These are phyloP conservation scores for Prunella fulvescens DNA, from an alignment of 2,113 vertebrate genomes.

Conservation along the genomic window DNA sequence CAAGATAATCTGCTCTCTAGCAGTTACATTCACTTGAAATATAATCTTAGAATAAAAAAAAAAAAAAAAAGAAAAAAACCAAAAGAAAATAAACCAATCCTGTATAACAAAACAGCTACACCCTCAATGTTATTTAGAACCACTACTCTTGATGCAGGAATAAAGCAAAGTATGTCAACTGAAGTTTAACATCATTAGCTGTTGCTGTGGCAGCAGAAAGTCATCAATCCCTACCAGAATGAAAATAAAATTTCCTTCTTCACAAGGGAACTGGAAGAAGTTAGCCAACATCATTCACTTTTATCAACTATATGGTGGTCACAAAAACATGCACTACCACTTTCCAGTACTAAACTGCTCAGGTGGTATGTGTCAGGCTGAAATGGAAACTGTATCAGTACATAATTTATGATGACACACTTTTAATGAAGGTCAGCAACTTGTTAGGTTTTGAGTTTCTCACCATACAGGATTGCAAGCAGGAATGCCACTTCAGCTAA, in stretches of 20 bases:
- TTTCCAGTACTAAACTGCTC: not conserved
- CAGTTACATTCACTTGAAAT: not conserved
- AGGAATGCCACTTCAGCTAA: not conserved
- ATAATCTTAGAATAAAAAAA: not conserved
- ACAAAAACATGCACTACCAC: not conserved
- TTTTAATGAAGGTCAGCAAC: not conserved
- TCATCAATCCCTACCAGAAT: not conserved
- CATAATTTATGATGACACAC: not conserved
- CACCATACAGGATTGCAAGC: not conserved
- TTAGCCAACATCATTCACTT: not conserved
- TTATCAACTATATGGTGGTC: not conserved
- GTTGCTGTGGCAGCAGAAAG: not conserved
- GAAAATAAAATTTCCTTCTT: not conserved
- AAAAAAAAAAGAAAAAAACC: too few relatives aligned
- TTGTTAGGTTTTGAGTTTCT: slow-evolving; percentile 10
- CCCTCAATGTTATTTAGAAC: not conserved
- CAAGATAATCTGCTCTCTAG: not conserved
- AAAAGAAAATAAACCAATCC: not conserved
- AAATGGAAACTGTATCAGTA: not conserved
- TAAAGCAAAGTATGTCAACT: not conserved
- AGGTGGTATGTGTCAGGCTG: not conserved
- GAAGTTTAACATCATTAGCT: not conserved
- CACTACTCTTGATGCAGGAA: not conserved
- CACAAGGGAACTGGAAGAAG: not conserved
- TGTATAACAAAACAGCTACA: not conserved